Percentiles rank a stretch among this genome's conserved stretches.
These are phyloP conservation scores for Gastrophysa polygoni DNA, from an alignment of 2,888 invertebrate species.

Conservation along the genomic window DNA sequence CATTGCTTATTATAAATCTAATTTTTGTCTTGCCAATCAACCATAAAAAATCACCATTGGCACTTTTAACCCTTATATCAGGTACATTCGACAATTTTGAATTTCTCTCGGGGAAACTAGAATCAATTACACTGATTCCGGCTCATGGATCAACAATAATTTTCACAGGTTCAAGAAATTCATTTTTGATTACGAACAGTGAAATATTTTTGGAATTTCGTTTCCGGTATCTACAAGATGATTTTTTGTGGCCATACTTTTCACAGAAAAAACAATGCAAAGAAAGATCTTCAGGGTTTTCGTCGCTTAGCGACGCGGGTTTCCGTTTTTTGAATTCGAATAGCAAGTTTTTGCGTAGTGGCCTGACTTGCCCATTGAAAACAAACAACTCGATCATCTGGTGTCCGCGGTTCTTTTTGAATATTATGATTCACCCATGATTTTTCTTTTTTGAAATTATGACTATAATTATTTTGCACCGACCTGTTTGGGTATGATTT, in stretches of 20 bases:
- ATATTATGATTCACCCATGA: neutral
- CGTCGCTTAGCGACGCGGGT: neutral
- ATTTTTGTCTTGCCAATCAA: neutral
- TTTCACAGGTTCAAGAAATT: neutral
- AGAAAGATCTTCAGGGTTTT: neutral
- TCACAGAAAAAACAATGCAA: slow-evolving; percentile 1
- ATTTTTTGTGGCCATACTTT: neutral
- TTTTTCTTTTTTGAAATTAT: neutral
- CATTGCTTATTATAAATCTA: neutral
- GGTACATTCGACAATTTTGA: neutral
- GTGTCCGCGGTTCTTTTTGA: neutral
- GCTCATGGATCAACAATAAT: neutral
- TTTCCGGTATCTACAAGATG: neutral
- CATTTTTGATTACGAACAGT: neutral
- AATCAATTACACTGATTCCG: slow-evolving; percentile 2
- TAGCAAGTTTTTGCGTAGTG: neutral
- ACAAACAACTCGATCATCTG: neutral
- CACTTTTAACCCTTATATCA: neutral
- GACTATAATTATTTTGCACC: neutral
- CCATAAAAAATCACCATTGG: slow-evolving; percentile 4
- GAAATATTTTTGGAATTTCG: neutral
- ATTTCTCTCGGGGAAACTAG: neutral
- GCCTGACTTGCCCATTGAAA: neutral
- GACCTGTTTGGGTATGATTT: slow-evolving; percentile 2
- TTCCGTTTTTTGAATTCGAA: slow-evolving; percentile 5